These are phyloP conservation scores for Quadroppia sp. DNA, from an alignment of 2,888 invertebrate species.

Conservation along the genomic window DNA sequence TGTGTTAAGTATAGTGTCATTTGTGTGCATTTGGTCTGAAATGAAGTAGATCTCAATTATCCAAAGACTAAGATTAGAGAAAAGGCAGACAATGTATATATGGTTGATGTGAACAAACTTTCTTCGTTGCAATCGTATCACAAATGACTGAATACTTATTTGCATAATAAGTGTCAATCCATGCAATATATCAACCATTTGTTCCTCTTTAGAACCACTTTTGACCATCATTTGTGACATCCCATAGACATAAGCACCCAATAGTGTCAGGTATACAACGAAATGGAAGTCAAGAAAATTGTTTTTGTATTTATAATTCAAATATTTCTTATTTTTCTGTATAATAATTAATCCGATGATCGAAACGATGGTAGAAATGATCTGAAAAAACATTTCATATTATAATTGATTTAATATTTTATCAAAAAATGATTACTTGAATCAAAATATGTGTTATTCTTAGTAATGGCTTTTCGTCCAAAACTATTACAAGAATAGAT, in stretches of 20 bases:
- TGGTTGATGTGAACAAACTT: slow-evolving; percentile 38
- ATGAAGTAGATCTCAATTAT: slow-evolving; percentile 36
- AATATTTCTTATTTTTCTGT: slow-evolving; percentile 32
- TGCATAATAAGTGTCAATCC: slow-evolving; percentile 39
- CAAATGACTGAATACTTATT: slow-evolving; percentile 39
- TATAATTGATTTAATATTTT: slow-evolving; percentile 10
- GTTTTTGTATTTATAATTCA: slow-evolving; percentile 39
- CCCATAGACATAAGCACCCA: slow-evolving; percentile 29
- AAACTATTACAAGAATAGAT: slow-evolving; percentile 37
- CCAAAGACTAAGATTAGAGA: slow-evolving; percentile 43
- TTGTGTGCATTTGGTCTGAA: not conserved
- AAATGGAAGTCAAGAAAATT: slow-evolving; percentile 40
- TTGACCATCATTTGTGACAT: slow-evolving; percentile 15
- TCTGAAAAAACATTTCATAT: slow-evolving; percentile 4
- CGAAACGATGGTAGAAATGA: slow-evolving; percentile 21
- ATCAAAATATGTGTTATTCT: slow-evolving; percentile 31
- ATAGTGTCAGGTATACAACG: slow-evolving; percentile 35
- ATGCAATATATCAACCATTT: not conserved
- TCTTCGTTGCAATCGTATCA: slow-evolving; percentile 38
- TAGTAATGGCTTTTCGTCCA: slow-evolving; percentile 22
- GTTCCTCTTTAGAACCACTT: not conserved
- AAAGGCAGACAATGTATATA: slow-evolving; percentile 38
- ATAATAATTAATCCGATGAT: slow-evolving; percentile 39
- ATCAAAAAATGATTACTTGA: slow-evolving; percentile 43
- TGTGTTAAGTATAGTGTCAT: no score